Base-by-base conservation (phyloP, 2,797 vertebrate species). In the Cryptoblepharus egeriae region DNA sequence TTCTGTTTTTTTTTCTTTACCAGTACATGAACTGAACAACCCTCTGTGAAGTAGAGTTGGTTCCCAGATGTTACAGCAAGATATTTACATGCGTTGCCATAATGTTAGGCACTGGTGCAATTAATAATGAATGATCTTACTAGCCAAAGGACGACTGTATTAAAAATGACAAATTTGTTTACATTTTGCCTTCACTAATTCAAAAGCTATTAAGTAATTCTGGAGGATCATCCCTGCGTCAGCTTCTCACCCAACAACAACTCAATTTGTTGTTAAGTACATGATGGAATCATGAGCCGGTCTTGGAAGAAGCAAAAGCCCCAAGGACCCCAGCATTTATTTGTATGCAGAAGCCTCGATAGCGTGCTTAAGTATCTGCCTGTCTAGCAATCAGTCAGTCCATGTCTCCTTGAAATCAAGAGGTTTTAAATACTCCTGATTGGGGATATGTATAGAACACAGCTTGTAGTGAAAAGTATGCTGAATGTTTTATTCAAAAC, bases 401-500 rank as follows among this genome's bases (percentile, higher is more conserved):
- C 69, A 75, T 78, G 70, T 69, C 81, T 83, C 73, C 73, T 80
- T 79, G 81, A 86, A 86, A 86, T 79, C 76, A 82, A 79, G 76
- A 39, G 72, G 64, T 70, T 82, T 74, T 79, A 78, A 82, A 86
- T 79, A 82, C 80, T 82, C 75, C 72, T 85, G 83, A 86, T 82
- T 82, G 82, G 71, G 57, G 80, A 82, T 75, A 82, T 82, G 71
- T 82, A 75, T 75, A 82, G 76, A 86, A 78, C 64, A 57, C 57
- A 24, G 76, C 76, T 75, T 75, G 57, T 79, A 69, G 63, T 82
- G 64, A 84, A 82, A 79, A 79, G 65, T 70, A 79, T 82, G 85
- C 77, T 37, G 57, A 79, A 74, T 79, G 58, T 82, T 79, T 86
- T 75, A 82, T 75, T 86, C 85, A 86, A 86, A 86, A 75, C 64